Base-by-base conservation (phyloP, 2,797 vertebrate species). In the Sebastes umbrosus region DNA sequence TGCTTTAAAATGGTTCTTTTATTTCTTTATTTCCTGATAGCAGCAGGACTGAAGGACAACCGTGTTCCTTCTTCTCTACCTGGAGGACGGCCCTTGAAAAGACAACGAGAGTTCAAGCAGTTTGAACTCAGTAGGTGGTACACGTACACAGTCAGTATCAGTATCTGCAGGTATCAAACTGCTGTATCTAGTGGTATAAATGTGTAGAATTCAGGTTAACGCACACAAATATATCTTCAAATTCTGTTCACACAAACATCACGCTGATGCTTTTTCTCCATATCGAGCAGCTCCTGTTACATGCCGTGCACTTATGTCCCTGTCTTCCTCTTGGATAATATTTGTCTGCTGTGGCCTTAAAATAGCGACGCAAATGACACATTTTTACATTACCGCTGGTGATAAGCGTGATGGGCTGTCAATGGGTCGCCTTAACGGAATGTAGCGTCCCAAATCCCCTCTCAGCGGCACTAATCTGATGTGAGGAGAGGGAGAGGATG, bases 401-500 rank as follows among this genome's bases (percentile, higher is more conserved):
- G 82, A 76, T 84, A 25, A 86, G 84, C 75, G 5, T 46, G 84
- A 87, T 43, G 85, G 77, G 79, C 88, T 81, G 87, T 85, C 88
- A 55, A 79, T 79, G 76, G 77, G 75, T 80, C 75, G 83, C 84
- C 82, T 88, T 70, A 72, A 74, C 67, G 4, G 69, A 79, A 75
- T 64, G 67, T 59, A 83, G 69, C 79, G 3, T 80, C 80, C 69
- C 79, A 92, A 90, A 92, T 90, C 87, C 90, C 87, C 87, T 87
- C 80, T 91, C 82, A 89, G 87, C 88, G 66, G 71, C 78, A 60
- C 82, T 90, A 83, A 89, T 89, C 80, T 84, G 83, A 79, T 63
- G 75, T 70, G 73, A 75, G 84, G 6, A 29, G 55, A 58, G 13
- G 55, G 39, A 43, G 43, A 46, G 43, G 16, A 18, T 46, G 43